Evolutionary conservation across 1,140 invertebrate species (phyloP), one percentile per base, ranked within the genome.

Genomic region (Brevipalpus yothersi): DNA sequence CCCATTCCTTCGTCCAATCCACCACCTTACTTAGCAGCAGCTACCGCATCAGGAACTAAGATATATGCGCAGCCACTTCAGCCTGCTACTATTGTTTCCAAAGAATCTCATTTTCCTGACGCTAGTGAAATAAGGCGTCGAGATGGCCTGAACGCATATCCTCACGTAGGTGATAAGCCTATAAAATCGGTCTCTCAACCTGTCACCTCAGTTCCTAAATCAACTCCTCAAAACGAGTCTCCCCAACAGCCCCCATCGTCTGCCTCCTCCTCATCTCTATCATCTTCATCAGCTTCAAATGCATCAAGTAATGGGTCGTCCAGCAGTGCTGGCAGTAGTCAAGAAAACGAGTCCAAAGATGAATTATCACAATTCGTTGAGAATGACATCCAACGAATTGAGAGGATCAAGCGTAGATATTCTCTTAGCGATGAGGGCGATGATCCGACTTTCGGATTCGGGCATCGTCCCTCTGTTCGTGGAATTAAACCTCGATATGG

Each of bases 361-460:
- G 84, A 87, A 58, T 70, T 90, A 39, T 79, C 81, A 0, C 79
- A 82, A 21, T 89, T 90, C 66, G 85, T 86, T 0, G 80, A 86
- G 62, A 83, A 85, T 54, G 82, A 86, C 63, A 82, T 82, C 0
- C 77, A 80, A 12, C 72, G 86, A 39, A 85, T 83, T 0, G 85
- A 89, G 65, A 72, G 84, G 31, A 77, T 88, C 4, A 80, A 82
- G 61, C 81, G 84, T 63, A 76, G 84, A 19, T 87, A 78, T 63
- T 75, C 70, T 60, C 69, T 75, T 8, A 64, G 68, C 2, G 65
- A 69, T 41, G 63, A 66, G 5, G 78, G 78, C 19, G 82, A 88
- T 66, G 65, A 69, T 62, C 86, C 88, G 62, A 84, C 88, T 66
- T 88, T 89, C 63, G 86, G 85, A 7, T 89, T 91, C 68, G 83